Evolutionary conservation across 1,140 invertebrate genomes (phyloP), one percentile per base, ranked within the genome.

Genomic region (Drosophila ananassae): DNA sequence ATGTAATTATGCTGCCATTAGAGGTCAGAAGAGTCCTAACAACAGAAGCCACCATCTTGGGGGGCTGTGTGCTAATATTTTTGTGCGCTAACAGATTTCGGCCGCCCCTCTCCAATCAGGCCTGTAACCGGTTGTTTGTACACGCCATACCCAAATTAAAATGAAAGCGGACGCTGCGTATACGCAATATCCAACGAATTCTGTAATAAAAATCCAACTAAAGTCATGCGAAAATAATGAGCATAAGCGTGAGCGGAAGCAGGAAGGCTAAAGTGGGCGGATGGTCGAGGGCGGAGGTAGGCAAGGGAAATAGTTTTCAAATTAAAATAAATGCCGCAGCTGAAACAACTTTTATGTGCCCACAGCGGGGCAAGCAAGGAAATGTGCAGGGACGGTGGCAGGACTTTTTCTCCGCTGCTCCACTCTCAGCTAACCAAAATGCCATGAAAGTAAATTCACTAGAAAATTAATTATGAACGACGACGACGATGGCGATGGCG

Each of bases 401-500:
- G 28, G 32, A 39, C 63, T 52, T 60, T 44, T 53, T 39, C 44
- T 47, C 39, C 24, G 44, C 39, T 52, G 68, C 67, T 56, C 44
- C 76, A 44, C 76, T 77, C 83, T 83, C 59, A 79, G 72, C 76
- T 60, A 82, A 59, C 74, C 83, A 55, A 82, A 87, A 82, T 77
- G 83, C 76, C 68, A 83, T 89, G 84, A 89, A 89, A 89, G 79
- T 89, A 89, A 89, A 89, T 89, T 89, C 83, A 89, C 68, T 89
- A 89, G 83, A 89, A 89, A 89, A 89, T 89, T 89, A 89, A 89
- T 89, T 89, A 89, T 89, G 84, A 89, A 79, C 83, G 62, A 74
- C 79, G 73, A 64, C 47, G 48, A 53, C 58, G 69, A 59, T 37
- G 55, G n/a, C 55, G 46, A 51, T 22, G 25, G 32, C 13, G 53